Evolutionary conservation across 1,140 invertebrate genomes (phyloP), one percentile per base, ranked within the genome.

Genomic region (Trissolcus basalis): DNA sequence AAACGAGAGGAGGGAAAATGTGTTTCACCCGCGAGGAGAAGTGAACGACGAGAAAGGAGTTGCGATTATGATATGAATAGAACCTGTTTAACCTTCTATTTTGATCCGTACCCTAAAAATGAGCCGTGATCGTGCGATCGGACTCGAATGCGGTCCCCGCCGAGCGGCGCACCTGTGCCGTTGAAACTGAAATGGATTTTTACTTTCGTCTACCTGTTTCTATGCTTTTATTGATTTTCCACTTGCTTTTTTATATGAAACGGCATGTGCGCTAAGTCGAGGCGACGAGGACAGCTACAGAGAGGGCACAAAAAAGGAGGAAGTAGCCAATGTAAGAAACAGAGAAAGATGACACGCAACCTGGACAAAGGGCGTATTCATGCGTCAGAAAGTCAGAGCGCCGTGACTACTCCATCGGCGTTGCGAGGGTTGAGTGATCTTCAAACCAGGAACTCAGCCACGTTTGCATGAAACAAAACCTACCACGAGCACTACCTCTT

Each of bases 281-380:
- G 9, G 3, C n/a, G 36, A 39, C 36, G 50, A 41, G 56, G 12
- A 48, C 10, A 36, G 35, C 43, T 3, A 15, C 14, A n/a, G 9
- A 0, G 56, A 33, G 39, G 16, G 44, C 9, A 7, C 43, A 13
- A 44, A 44, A 44, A 12, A 14, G 44, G 39, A 48, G 8, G 33
- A 32, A 47, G 14, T 4, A 33, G 27, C 32, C 10, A n/a, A 9
- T 12, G 13, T 5, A 44, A 6, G n/a, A 50, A 58, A 61, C 0
- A 35, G 27, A 13, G 44, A 61, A 19, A 33, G 51, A 19, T 19
- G 36, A 39, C 9, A n/a, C 8, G 5, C 32, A 27, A 50, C n/a
- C 27, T 53, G 55, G 48, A 72, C 69, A 73, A 73, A 73, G 70
- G 55, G 70, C 47, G 70, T 73, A 73, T 73, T 73, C 70, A 73